Conservation (phyloP, 2,888 invertebrate species). For the Ornithoptera alexandrae region DNA sequence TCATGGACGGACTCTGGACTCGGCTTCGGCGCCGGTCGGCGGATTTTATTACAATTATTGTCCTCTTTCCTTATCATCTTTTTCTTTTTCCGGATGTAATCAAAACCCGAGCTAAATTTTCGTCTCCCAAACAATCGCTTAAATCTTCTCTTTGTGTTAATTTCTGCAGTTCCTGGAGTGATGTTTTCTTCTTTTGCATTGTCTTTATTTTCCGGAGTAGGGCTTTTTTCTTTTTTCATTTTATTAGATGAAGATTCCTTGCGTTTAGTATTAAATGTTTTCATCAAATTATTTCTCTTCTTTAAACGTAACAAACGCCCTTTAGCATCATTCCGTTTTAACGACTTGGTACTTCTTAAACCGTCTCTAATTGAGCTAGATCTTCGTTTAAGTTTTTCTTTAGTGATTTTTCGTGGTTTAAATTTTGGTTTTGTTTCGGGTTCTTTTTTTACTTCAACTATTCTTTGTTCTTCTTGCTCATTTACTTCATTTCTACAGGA, state of each 20-base stretch:
- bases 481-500: constrained; percentile 76
- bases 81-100: constrained; percentile 94
- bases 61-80: constrained; percentile 83
- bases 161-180: constrained; percentile 52
- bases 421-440: constrained; percentile 59
- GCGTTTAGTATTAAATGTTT: constrained; percentile 66
- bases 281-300: constrained; percentile 72
- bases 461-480: constrained; percentile 52
- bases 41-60: constrained; percentile 59
- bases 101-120: constrained; percentile 91
- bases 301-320: constrained; percentile 69
- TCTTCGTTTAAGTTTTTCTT: constrained; percentile 64
- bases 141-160: constrained; percentile 75
- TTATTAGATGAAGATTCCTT: constrained; percentile 61
- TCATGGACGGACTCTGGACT: constrained; percentile 86
- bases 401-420: constrained; percentile 65
- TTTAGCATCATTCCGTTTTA: constrained; percentile 72
- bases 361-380: constrained; percentile 73
- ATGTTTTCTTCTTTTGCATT: constrained; percentile 61
- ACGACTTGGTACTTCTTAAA: constrained; percentile 68
- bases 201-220: constrained; percentile 64
- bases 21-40: constrained; percentile 73
- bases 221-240: constrained; percentile 57
- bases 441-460: constrained; percentile 58
- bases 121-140: constrained; percentile 84